Evolutionary conservation across 2,888 invertebrate genomes (phyloP).

Genomic region (Lasioglossum malachurum): DNA sequence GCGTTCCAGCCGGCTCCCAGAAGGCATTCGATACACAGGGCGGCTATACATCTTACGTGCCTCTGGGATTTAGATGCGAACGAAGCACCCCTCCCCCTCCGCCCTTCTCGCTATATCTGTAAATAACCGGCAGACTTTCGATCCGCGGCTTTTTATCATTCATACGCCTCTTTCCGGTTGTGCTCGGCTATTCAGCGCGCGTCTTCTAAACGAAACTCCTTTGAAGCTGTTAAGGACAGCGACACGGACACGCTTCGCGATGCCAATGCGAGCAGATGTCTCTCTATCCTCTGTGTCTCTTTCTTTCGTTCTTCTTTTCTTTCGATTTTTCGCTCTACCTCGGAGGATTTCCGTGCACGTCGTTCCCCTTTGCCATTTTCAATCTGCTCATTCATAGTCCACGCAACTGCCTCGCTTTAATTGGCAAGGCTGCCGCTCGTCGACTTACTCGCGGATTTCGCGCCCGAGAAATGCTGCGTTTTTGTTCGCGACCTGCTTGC

Average conservation of each 20-base stretch:
- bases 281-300: neutral
- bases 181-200: slow-evolving; percentile 8
- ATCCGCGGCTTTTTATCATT: slow-evolving; percentile 39
- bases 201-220: slow-evolving; percentile 16
- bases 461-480: neutral
- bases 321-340: neutral
- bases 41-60: slow-evolving; percentile 10
- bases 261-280: neutral
- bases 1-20: slow-evolving; percentile 13
- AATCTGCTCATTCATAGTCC: slow-evolving; percentile 19
- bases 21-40: slow-evolving; percentile 17
- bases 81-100: neutral
- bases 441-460: neutral
- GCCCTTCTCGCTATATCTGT: neutral
- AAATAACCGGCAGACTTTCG: slow-evolving; percentile 44
- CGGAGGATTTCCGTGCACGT: neutral
- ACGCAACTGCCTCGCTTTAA: neutral
- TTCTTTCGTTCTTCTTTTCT: neutral
- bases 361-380: slow-evolving; percentile 4
- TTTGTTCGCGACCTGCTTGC: neutral
- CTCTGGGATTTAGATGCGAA: slow-evolving; percentile 6
- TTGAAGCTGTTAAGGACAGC: slow-evolving; percentile 10
- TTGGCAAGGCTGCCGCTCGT: neutral
- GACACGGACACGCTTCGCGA: neutral
- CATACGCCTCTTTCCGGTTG: slow-evolving; percentile 22